Conservation (phyloP, 2,888 invertebrate species). For the Anodontia alba region DNA sequence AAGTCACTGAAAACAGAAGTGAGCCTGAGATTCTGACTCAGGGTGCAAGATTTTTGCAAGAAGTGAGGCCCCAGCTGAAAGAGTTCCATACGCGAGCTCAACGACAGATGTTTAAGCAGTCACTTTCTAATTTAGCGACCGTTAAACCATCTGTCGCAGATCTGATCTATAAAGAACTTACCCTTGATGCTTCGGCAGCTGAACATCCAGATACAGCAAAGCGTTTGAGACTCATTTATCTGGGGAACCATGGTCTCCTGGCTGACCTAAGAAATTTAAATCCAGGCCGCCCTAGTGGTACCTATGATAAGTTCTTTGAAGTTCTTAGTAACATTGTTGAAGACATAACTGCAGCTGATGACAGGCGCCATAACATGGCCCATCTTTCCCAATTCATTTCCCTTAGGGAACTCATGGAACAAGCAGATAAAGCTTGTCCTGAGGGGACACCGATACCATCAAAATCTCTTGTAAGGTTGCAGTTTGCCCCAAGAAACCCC, state of each 20-base stretch:
- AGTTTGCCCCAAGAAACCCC: conserved; percentile 48
- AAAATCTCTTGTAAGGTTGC: conserved; percentile 37
- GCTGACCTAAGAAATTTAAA: conserved; percentile 35
- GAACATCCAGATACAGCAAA: conserved; percentile 29
- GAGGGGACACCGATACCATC: conserved; percentile 43
- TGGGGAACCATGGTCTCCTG: conserved; percentile 46
- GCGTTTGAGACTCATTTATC: conserved; percentile 33
- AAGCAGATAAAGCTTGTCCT: conserved; percentile 46
- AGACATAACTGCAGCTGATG: conserved; percentile 46
- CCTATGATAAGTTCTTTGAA: conserved; percentile 41
- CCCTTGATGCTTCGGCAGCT: too few relatives aligned
- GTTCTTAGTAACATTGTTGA: conserved; percentile 32
- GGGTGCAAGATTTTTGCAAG: conserved; percentile 24
- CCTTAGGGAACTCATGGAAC: conserved; percentile 31
- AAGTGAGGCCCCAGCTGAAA: conserved; percentile 20
- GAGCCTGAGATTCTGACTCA: too few relatives aligned
- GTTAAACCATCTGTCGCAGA: conserved; percentile 34
- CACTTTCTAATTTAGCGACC: conserved; percentile 17
- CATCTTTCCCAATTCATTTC: conserved; percentile 49
- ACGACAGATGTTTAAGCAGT: conserved; percentile 31
- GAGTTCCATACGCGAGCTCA: conserved; percentile 46
- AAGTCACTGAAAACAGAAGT: too few relatives aligned
- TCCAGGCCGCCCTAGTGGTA: conserved; percentile 32
- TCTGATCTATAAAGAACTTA: too few relatives aligned
- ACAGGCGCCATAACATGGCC: conserved; percentile 36